A percentile compares a stretch with the other conserved stretches of the same genome.
phyloP scores from a whole-genome alignment of 2,797 vertebrate species.

The Gymnopithys bicolor region DNA sequence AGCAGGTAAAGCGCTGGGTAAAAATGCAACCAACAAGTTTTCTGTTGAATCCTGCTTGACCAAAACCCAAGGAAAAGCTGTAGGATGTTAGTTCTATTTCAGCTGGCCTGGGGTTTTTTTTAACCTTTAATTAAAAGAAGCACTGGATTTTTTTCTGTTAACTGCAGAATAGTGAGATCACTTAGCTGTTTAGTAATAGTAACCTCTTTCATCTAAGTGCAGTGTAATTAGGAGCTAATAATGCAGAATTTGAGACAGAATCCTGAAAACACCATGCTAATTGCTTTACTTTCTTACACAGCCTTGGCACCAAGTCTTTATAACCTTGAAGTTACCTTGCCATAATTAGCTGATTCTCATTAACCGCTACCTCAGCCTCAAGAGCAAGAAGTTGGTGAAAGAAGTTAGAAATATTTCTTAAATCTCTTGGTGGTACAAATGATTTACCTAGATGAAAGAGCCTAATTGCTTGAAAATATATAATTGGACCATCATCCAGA shows the following conservation, averaged over 20 bases:
- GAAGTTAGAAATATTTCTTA: conserved; percentile 27
- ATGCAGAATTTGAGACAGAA: conserved; percentile 36
- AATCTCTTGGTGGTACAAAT: background rate
- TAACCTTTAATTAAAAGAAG: conserved; percentile 65
- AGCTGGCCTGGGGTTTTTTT: conserved; percentile 36
- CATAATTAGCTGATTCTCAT: conserved; percentile 43
- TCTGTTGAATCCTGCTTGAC: background rate
- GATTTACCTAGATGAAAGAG: conserved; percentile 31
- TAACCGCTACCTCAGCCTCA: background rate
- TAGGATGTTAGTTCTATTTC: background rate
- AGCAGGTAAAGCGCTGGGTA: background rate
- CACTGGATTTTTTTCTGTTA: conserved; percentile 44
- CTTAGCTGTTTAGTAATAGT: conserved; percentile 35
- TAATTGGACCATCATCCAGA: conserved; percentile 25
- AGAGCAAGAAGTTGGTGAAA: background rate
- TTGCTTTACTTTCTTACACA: conserved; percentile 50
- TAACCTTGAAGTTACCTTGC: conserved; percentile 26
- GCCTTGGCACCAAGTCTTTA: background rate
- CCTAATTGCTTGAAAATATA: background rate
- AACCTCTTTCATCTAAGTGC: conserved; percentile 39
- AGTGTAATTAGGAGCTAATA: conserved; percentile 64
- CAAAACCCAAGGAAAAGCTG: background rate
- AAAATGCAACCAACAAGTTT: background rate
- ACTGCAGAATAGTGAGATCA: conserved; percentile 45
- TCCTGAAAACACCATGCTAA: conserved; percentile 38